Evolutionary conservation across 2,888 invertebrate genomes (phyloP).

Genomic region (Acanthosepion esculentum): DNA sequence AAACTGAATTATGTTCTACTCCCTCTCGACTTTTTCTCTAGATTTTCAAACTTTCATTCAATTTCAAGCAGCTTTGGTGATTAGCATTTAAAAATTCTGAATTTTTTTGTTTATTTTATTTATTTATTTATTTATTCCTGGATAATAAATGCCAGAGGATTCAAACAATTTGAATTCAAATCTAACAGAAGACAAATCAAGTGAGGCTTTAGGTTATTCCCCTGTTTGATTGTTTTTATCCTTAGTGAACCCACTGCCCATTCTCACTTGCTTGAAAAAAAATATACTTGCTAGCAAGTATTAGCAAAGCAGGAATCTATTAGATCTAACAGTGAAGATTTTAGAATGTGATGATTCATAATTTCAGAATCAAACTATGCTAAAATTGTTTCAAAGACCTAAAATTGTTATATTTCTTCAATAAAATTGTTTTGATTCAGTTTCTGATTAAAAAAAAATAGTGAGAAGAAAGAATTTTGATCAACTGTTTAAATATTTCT

Average conservation of each 20-base stretch:
- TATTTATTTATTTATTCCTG: not conserved
- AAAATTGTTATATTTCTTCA: not conserved
- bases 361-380: not conserved
- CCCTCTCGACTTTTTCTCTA: slow-evolving; percentile 2
- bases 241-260: not conserved
- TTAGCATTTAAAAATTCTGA: not conserved
- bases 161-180: not conserved
- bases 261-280: not conserved
- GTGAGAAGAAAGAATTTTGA: too few species aligned
- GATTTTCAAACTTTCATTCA: slow-evolving; percentile 33
- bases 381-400: not conserved
- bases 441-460: too few species aligned
- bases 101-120: not conserved
- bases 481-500: too few species aligned
- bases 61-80: slow-evolving; percentile 21
- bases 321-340: not conserved
- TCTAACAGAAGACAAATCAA: slow-evolving; percentile 18
- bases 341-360: not conserved
- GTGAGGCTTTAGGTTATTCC: slow-evolving; percentile 4
- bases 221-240: not conserved
- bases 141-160: not conserved
- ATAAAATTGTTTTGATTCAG: not conserved
- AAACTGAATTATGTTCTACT: slow-evolving; percentile 11
- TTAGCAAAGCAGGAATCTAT: not conserved
- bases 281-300: not conserved